Conservation (phyloP, 2,113 vertebrate genomes). For the Chitala chitala region DNA sequence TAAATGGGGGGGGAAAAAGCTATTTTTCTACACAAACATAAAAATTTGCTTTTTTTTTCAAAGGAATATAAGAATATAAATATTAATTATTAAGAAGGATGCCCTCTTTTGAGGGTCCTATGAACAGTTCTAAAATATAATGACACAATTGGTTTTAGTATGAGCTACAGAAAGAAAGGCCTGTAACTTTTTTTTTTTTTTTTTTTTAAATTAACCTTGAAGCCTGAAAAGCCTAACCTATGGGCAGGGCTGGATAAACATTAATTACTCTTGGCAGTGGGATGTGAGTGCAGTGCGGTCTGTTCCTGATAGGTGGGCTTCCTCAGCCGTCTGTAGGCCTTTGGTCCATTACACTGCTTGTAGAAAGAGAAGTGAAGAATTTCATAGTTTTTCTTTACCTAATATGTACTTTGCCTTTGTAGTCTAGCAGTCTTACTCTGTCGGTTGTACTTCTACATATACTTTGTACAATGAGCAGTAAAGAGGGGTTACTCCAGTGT, state of each 20-base stretch:
- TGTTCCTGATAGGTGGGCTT: neutral
- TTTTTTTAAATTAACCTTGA: conserved; percentile 49
- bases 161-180: conserved; percentile 50
- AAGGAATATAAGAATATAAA: conserved; percentile 69
- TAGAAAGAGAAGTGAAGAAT: conserved; percentile 24
- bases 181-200: conserved; percentile 50
- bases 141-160: conserved; percentile 59
- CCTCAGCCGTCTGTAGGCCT: neutral
- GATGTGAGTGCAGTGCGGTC: conserved; percentile 28
- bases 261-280: conserved; percentile 38
- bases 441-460: conserved; percentile 53
- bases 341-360: conserved; percentile 9
- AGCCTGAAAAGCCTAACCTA: conserved; percentile 52
- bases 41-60: conserved; percentile 59
- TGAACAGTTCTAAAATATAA: conserved; percentile 58
- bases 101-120: conserved; percentile 61
- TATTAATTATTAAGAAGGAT: conserved; percentile 54
- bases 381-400: conserved; percentile 34
- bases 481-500: conserved; percentile 26
- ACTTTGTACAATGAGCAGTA: conserved; percentile 47
- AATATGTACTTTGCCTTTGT: conserved; percentile 36
- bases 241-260: conserved; percentile 33
- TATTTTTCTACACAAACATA: conserved; percentile 67
- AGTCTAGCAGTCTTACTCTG: conserved; percentile 38
- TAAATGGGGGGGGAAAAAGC: conserved; percentile 45